Evolutionary conservation across 2,113 vertebrate genomes (phyloP).

Genomic region (Chaetura pelagica): DNA sequence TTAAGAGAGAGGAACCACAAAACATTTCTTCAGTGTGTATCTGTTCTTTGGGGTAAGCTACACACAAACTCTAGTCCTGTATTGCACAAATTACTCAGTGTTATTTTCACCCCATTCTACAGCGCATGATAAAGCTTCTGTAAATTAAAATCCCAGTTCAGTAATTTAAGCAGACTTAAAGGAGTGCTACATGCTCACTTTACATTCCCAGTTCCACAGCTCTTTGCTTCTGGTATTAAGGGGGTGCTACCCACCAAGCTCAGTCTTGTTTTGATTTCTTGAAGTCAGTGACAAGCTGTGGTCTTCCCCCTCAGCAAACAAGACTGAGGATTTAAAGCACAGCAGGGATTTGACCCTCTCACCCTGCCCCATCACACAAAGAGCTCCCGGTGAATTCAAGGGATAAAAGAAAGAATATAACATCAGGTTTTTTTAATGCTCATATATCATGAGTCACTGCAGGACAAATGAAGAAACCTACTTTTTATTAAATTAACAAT

Average conservation of each 20-base stretch:
- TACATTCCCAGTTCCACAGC: neutral
- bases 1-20: neutral
- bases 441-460: neutral
- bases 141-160: conserved; percentile 31
- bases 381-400: neutral
- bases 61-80: neutral
- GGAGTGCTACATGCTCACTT: neutral
- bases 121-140: neutral
- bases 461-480: neutral
- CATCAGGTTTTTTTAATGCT: neutral
- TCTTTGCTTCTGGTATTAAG: neutral
- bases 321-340: neutral
- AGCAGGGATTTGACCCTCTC: neutral
- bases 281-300: neutral
- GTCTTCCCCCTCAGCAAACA: neutral
- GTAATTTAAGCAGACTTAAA: neutral
- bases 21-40: neutral
- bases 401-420: neutral
- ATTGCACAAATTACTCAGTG: neutral
- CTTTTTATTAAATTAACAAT: neutral
- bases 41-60: neutral
- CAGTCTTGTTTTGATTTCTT: neutral
- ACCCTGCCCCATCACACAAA: neutral
- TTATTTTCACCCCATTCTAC: neutral
- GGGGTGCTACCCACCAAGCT: neutral